Evolutionary conservation across 2,113 vertebrate species (phyloP).

Genomic region (Rissa tridactyla): DNA sequence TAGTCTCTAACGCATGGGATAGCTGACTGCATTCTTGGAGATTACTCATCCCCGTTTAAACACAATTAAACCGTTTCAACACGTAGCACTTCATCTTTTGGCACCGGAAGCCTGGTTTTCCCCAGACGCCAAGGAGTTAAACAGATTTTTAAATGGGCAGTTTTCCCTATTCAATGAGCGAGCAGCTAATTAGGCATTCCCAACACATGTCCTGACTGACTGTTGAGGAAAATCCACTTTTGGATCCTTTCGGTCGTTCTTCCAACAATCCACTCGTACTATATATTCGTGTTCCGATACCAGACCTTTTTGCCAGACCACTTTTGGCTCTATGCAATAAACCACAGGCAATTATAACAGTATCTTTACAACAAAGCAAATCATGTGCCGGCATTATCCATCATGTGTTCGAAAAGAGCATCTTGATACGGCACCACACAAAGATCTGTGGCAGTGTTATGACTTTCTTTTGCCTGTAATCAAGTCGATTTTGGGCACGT

Average conservation of each 20-base stretch:
- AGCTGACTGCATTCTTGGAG: background rate
- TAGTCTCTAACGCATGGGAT: background rate
- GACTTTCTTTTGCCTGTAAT: background rate
- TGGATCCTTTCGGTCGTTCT: background rate
- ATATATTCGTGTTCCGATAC: background rate
- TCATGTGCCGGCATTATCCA: background rate
- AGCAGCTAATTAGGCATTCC: background rate
- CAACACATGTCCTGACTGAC: rapidly evolving
- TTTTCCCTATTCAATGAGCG: background rate
- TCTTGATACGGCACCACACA: background rate
- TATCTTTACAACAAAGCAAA: background rate
- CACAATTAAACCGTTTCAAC: background rate
- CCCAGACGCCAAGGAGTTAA: background rate
- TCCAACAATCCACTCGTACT: background rate
- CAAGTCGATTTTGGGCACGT: background rate
- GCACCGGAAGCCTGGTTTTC: background rate
- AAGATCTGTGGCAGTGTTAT: background rate
- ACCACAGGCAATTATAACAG: background rate
- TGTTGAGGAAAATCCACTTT: background rate
- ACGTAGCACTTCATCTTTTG: background rate
- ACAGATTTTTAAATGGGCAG: background rate
- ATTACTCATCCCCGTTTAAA: background rate
- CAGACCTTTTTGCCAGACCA: background rate
- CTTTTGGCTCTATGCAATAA: background rate
- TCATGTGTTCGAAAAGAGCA: background rate